Base-by-base conservation (phyloP, 1,140 invertebrate species). In the Magallana gigas region DNA sequence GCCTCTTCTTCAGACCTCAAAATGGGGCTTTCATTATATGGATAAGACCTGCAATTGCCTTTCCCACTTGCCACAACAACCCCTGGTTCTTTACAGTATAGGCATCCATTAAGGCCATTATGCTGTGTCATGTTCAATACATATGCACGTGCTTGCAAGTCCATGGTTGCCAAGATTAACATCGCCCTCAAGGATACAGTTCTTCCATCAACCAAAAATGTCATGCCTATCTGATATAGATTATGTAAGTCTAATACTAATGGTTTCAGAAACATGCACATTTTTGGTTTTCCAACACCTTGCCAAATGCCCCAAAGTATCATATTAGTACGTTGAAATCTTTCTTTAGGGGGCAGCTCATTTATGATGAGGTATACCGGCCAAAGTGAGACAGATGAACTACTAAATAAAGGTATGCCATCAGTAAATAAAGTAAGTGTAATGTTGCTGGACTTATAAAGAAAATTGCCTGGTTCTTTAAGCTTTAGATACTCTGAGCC, bases 71-170 rank as follows among this genome's bases (percentile, higher is more conserved):
- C 7, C 8, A 86, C 85, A 62, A 83, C 76, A 60, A 48, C 60
- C 7, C 85, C 76, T 48, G 76, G 23, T 48, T 86, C 23, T 57
- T 59, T n/a, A 48, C 85, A 86, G 23, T 82, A 83, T 18, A 86
- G 8, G 18, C 85, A 85, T 4, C 87, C 83, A 85, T 81, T 58
- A 8, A 81, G 1, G 8, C 68, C 83, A 64, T 85, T 85, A 81
- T 85, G 68, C 12, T 82, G 68, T 6, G 87, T 88, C 83, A 88
- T 88, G 9, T 80, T n/a, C 8, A 62, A 9, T 4, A 85, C 87
- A 85, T 88, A 64, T 29, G 87, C 83, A n/a, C 83, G 8, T 62
- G 87, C 87, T 23, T 57, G 87, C 23, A 88, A 58, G 56, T 88
- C 87, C 83, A 88, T 88, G 9, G 71, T 88, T 8, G 83, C 71